Evolutionary conservation across 2,888 invertebrate genomes (phyloP), one percentile per base, ranked within the genome.

Genomic region (Nymphalis c-album): DNA sequence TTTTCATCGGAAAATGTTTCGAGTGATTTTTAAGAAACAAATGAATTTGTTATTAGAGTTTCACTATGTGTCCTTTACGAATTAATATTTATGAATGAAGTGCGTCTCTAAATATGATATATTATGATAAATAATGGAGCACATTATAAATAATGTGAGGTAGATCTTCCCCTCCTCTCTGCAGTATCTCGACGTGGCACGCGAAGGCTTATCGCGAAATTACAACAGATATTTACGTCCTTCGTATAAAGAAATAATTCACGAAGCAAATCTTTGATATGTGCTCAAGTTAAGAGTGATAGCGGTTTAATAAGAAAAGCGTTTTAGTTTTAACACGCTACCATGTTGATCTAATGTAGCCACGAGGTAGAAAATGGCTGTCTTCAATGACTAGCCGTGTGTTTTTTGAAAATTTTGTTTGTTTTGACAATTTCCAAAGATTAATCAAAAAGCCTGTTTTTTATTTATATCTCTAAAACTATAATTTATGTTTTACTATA

Each of bases 181-280:
- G 64, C 71, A 76, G 74, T 86, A 87, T 86, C 86, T 77, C 74
- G 64, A 60, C 63, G 71, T 64, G 73, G 74, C 88, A 83, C 82
- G 78, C 80, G 73, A 75, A 75, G 72, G 77, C 80, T 85, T 88
- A 88, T 89, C 88, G 75, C 82, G 70, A 82, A 85, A 87, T 88
- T 86, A 87, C 86, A 84, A 83, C 80, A 85, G 86, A 85, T 85
- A 86, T 86, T 85, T 83, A 81, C 83, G 78, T 82, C 78, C 76
- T 74, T 73, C 79, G 84, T 82, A 84, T 86, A 87, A 88, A 88
- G 86, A 90, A 88, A 88, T 88, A 87, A 90, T 90, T 88, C 88
- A 85, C 86, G 84, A 81, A 75, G 78, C 76, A 87, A 85, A 85
- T 85, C 86, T 85, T 79, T 68, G 63, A 59, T 58, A 68, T 48